phyloP scores from a whole-genome alignment of 2,113 vertebrate species.

The Picathartes gymnocephalus region DNA sequence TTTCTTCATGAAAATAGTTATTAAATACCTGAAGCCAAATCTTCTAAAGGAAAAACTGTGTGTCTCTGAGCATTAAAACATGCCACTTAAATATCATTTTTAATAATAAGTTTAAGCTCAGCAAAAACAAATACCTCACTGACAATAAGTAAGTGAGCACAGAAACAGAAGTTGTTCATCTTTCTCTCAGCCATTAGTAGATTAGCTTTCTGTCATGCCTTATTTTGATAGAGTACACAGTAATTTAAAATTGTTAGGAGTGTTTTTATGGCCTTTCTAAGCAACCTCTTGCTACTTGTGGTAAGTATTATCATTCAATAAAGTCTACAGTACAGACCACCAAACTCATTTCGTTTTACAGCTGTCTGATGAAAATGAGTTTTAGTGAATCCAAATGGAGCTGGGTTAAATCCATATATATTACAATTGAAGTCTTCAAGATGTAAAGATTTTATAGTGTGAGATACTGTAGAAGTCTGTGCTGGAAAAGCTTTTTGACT shows the following conservation, averaged over 20 bases:
- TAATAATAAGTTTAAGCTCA: constrained; percentile 4
- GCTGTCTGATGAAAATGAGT: constrained; percentile 69
- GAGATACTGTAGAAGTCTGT: background rate
- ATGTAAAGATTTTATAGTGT: constrained; percentile 62
- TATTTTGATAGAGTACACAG: background rate
- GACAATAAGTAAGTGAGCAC: constrained; percentile 52
- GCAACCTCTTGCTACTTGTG: constrained; percentile 36
- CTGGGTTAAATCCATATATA: constrained; percentile 67
- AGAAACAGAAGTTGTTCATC: constrained; percentile 30
- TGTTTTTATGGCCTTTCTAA: constrained; percentile 7
- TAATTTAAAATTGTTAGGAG: background rate
- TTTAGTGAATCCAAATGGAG: constrained; percentile 63
- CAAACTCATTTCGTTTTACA: constrained; percentile 57
- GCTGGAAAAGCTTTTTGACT: constrained; percentile 56
- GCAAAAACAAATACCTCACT: constrained; percentile 30
- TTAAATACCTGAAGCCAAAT: background rate
- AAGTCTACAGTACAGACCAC: constrained; percentile 59
- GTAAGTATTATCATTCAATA: constrained; percentile 45
- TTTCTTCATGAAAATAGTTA: background rate
- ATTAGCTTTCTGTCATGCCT: constrained; percentile 43
- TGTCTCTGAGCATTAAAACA: background rate
- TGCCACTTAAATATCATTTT: background rate
- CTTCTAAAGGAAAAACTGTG: background rate
- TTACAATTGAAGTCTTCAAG: constrained; percentile 64
- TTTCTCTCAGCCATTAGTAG: constrained; percentile 43